Conservation (phyloP, 2,888 invertebrate genomes). For the Rhabditoides inermis region DNA sequence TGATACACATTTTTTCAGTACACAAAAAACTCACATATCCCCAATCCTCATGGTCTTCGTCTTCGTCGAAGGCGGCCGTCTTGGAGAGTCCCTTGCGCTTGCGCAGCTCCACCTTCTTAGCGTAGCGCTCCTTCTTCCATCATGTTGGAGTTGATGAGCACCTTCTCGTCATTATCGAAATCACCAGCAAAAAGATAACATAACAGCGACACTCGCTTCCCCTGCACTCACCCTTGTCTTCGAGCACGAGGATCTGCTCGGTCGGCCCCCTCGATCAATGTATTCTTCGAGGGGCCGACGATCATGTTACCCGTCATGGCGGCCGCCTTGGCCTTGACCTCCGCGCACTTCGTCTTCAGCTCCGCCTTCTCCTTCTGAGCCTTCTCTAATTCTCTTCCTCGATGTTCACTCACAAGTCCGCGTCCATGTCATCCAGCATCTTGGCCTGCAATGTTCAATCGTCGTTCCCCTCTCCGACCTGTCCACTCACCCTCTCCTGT, state of each 20-base stretch:
- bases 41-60: conserved; percentile 60
- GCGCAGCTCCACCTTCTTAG: conserved; percentile 70
- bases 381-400: conserved; percentile 72
- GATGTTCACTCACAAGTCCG: conserved; percentile 79
- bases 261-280: conserved; percentile 48
- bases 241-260: conserved; percentile 80
- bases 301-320: conserved; percentile 64
- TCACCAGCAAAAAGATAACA: conserved; percentile 58
- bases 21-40: neutral
- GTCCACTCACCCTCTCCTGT: conserved; percentile 60
- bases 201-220: too few species aligned
- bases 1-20: neutral
- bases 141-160: conserved; percentile 67
- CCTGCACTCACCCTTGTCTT: conserved; percentile 73
- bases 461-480: neutral
- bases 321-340: neutral
- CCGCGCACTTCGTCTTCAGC: too few species aligned
- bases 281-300: conserved; percentile 67
- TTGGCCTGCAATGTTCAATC: conserved; percentile 69
- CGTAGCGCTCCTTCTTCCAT: conserved; percentile 53
- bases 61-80: conserved; percentile 69
- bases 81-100: conserved; percentile 68
- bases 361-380: conserved; percentile 48
- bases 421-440: conserved; percentile 85
- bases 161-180: conserved; percentile 74